Evolutionary conservation across 2,113 vertebrate genomes (phyloP).

Genomic region (Jacana jacana): DNA sequence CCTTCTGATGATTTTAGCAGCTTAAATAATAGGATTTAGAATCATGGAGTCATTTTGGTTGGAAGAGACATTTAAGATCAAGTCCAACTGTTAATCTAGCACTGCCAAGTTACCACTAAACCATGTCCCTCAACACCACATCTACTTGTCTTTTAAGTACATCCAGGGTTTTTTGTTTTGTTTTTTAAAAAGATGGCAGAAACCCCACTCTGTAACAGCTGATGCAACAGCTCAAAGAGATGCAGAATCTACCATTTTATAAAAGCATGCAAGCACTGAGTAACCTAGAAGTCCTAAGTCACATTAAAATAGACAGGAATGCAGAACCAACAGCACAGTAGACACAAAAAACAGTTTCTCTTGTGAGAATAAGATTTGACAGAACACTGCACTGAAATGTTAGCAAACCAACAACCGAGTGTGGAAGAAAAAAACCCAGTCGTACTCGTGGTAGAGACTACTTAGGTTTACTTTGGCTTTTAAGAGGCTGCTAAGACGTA

Average conservation of each 20-base stretch:
- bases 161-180: not conserved
- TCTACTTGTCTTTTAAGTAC: not conserved
- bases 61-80: not conserved
- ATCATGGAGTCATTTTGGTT: not conserved
- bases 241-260: not conserved
- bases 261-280: rapidly evolving
- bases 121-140: not conserved
- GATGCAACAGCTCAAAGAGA: not conserved
- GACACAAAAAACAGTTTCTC: not conserved
- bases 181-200: not conserved
- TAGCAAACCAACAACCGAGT: rapidly evolving
- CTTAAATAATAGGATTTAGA: not conserved
- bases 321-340: not conserved
- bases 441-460: not conserved
- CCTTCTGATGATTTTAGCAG: not conserved
- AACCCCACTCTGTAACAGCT: rapidly evolving
- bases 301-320: not conserved
- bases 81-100: not conserved
- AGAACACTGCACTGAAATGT: not conserved
- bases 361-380: not conserved
- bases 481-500: not conserved
- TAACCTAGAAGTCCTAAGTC: not conserved
- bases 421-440: not conserved
- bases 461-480: not conserved
- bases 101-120: not conserved